Base-by-base conservation (phyloP, 2,113 vertebrate genomes). In the Lasiurus borealis region DNA sequence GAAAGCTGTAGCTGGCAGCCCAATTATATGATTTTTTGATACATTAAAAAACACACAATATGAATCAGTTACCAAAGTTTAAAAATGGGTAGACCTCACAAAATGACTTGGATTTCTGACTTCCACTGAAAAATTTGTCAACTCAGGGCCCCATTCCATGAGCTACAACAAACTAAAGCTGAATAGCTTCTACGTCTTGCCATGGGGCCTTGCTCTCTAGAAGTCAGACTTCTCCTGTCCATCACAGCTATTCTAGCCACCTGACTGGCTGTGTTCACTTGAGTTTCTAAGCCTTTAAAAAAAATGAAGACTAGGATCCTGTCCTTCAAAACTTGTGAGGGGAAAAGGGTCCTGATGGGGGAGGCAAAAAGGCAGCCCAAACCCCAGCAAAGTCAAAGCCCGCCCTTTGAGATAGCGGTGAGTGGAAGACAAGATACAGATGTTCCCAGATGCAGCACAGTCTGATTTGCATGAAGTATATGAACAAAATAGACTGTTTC, bases 11-110 rank as follows among this genome's bases (percentile, higher is more conserved):
- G 11, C 3, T 2, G 1, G 31, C 6, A 19, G 19, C 11, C 8
- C 8, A 1, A 16, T 13, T 15, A 34, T 15, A 13, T 8, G 68
- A 13, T 84, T 52, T 54, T 52, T 54, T 31, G 77, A 89, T 16
- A 15, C 6, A 15, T 15, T 31, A 3, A 90, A 91, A 15, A 57
- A 31, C 14, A 48, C 9, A 6, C 13, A 75, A 46, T 54, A 34
- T 50, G 29, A 78, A 76, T 84, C 69, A 57, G 25, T 68, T 72
- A n/a, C 34, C 15, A 44, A 84, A 48, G 8, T 68, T 72, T 83
- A 75, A 93, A 73, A 68, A 46, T 19, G 16, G 27, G 69, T 54
- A 95, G 72, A 31, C 34, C 68, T 91, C 31, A 88, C 27, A 40
- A 46, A 75, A 10, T 69, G 40, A 78, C 48, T 36, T 50, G 46